These are phyloP conservation scores for Conistra vaccinii DNA, from an alignment of 2,888 invertebrate genomes.

Conservation along the genomic window DNA sequence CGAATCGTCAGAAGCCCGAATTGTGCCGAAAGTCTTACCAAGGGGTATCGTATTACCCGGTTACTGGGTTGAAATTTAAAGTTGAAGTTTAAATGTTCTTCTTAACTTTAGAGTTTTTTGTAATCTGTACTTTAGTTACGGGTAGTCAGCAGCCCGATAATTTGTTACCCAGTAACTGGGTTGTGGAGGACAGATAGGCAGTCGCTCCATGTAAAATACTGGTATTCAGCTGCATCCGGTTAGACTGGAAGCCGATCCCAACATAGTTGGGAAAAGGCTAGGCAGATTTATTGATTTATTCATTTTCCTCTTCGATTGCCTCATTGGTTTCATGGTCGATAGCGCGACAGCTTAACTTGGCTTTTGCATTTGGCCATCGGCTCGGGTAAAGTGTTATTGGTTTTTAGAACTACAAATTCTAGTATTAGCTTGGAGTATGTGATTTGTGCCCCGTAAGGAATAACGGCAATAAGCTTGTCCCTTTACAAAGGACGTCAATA, in stretches of 20 bases:
- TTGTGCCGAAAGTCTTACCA: too few species aligned
- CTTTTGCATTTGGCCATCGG: not conserved
- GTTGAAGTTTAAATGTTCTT: not conserved
- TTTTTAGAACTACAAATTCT: not conserved
- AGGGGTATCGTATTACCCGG: too few species aligned
- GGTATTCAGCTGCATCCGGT: not conserved
- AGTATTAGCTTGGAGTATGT: not conserved
- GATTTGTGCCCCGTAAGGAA: not conserved
- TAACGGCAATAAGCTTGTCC: not conserved
- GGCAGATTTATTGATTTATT: not conserved
- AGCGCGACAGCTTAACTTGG: too few species aligned
- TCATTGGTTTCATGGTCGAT: too few species aligned
- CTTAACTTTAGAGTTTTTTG: not conserved
- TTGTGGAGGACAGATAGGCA: not conserved
- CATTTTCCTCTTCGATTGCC: not conserved
- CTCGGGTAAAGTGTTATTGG: not conserved
- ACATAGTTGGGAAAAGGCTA: too few species aligned
- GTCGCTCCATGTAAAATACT: too few species aligned
- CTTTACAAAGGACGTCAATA: too few species aligned
- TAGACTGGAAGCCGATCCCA: too few species aligned
- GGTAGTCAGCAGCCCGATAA: too few species aligned
- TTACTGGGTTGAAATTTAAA: too few species aligned
- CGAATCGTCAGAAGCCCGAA: too few species aligned
- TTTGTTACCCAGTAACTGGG: not conserved
- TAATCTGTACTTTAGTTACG: not conserved